These are phyloP conservation scores for Lucifuga dentata DNA, from an alignment of 2,113 vertebrate species.

Conservation along the genomic window DNA sequence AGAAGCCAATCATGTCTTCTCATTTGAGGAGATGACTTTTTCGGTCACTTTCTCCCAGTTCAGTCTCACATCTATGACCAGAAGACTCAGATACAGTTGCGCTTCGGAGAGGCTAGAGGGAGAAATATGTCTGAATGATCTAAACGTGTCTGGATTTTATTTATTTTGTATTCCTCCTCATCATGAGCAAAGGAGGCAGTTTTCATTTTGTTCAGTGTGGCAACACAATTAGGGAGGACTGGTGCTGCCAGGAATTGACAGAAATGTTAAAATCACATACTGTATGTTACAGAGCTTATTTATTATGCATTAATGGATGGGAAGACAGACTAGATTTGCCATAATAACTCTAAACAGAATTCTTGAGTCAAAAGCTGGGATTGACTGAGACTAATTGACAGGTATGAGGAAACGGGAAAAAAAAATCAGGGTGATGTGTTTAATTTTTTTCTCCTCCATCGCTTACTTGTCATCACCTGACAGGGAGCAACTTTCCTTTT, in stretches of 20 bases:
- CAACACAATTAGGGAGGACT: slow-evolving; percentile 65
- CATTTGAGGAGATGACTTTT: slow-evolving; percentile 67
- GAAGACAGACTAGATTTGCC: slow-evolving; percentile 66
- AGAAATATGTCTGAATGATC: slow-evolving; percentile 47
- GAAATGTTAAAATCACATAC: slow-evolving; percentile 64
- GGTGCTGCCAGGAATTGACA: slow-evolving; percentile 62
- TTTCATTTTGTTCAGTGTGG: slow-evolving; percentile 56
- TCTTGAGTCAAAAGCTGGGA: slow-evolving; percentile 38
- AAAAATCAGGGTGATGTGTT: slow-evolving; percentile 51
- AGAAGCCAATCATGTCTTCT: slow-evolving; percentile 57
- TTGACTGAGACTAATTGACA: slow-evolving; percentile 82
- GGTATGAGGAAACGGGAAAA: slow-evolving; percentile 43
- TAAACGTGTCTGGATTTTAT: slow-evolving; percentile 52
- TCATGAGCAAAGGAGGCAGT: slow-evolving; percentile 53
- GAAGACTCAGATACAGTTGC: slow-evolving; percentile 21
- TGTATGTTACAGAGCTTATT: slow-evolving; percentile 59
- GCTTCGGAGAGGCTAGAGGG: slow-evolving; percentile 41
- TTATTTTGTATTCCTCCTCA: slow-evolving; percentile 47
- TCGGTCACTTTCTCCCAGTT: slow-evolving; percentile 36
- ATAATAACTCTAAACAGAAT: slow-evolving; percentile 54
- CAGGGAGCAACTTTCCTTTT: slow-evolving; percentile 66
- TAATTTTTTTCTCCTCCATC: slow-evolving; percentile 65
- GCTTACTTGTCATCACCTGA: slow-evolving; percentile 78
- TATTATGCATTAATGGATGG: slow-evolving; percentile 65
- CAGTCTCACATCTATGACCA: slow-evolving; percentile 53